phyloP scores from a whole-genome alignment of 2,797 vertebrate genomes.

The Aplochiton taeniatus region DNA sequence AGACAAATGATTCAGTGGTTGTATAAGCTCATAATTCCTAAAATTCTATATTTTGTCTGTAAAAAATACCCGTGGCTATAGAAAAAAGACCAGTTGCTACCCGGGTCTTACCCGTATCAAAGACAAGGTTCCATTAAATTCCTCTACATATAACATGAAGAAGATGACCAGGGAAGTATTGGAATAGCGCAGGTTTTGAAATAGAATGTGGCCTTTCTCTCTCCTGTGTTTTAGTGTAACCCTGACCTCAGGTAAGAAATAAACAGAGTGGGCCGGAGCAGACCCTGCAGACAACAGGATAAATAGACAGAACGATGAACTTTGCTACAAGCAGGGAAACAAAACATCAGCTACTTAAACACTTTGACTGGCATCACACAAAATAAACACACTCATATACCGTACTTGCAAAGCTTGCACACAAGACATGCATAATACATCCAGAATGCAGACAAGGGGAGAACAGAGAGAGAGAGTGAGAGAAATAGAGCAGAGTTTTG shows the following conservation, averaged over 20 bases:
- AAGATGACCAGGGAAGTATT: neutral
- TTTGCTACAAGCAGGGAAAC: neutral
- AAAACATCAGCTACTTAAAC: neutral
- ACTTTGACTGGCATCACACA: neutral
- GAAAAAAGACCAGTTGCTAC: too few species aligned
- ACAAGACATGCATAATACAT: too few species aligned
- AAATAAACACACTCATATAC: neutral
- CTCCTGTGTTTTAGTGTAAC: neutral
- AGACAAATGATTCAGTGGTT: too few species aligned
- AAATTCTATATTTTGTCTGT: too few species aligned
- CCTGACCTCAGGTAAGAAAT: slow-evolving; percentile 8
- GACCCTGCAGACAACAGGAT: neutral
- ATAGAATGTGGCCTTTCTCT: neutral
- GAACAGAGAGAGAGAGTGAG: too few species aligned
- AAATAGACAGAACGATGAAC: slow-evolving; percentile 1
- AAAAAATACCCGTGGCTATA: too few species aligned
- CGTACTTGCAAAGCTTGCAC: neutral
- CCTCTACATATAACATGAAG: too few species aligned
- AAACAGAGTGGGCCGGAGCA: slow-evolving; percentile 3
- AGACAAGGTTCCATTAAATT: neutral
- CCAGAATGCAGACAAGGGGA: too few species aligned
- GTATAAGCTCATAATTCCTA: too few species aligned
- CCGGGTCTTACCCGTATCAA: too few species aligned
- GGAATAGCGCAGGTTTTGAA: neutral
- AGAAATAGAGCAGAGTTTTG: too few species aligned